These are phyloP conservation scores for Dusona sp. DNA, from an alignment of 2,888 invertebrate genomes.

Conservation along the genomic window DNA sequence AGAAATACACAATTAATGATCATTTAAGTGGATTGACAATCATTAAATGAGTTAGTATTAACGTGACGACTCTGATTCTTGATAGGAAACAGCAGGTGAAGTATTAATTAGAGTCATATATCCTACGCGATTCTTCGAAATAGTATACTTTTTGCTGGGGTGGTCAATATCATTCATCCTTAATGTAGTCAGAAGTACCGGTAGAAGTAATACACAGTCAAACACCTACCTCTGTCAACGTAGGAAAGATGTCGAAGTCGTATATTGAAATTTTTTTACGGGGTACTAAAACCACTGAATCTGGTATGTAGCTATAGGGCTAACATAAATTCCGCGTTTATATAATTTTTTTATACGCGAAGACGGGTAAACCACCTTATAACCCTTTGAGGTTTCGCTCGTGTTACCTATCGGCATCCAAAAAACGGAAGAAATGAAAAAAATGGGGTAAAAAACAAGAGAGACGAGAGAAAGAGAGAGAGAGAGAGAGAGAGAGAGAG, in stretches of 20 bases:
- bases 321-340: slow-evolving; percentile 1
- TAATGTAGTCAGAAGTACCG: neutral
- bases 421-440: neutral
- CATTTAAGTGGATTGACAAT: too few species aligned
- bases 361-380: neutral
- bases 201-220: neutral
- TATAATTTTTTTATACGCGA: neutral
- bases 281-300: neutral
- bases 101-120: too few species aligned
- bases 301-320: neutral
- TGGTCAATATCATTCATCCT: too few species aligned
- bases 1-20: too few species aligned
- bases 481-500: too few species aligned
- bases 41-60: too few species aligned
- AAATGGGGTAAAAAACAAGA: neutral
- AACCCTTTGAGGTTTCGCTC: slow-evolving; percentile 9
- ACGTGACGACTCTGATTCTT: too few species aligned
- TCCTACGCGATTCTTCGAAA: too few species aligned
- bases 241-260: neutral
- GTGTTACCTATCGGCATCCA: neutral
- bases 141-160: too few species aligned
- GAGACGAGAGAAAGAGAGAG: too few species aligned
- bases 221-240: neutral
- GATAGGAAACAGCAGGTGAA: too few species aligned
- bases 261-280: neutral